Evolutionary conservation across 2,797 vertebrate species (phyloP).

Genomic region (Mormyrus hasselquistii): DNA sequence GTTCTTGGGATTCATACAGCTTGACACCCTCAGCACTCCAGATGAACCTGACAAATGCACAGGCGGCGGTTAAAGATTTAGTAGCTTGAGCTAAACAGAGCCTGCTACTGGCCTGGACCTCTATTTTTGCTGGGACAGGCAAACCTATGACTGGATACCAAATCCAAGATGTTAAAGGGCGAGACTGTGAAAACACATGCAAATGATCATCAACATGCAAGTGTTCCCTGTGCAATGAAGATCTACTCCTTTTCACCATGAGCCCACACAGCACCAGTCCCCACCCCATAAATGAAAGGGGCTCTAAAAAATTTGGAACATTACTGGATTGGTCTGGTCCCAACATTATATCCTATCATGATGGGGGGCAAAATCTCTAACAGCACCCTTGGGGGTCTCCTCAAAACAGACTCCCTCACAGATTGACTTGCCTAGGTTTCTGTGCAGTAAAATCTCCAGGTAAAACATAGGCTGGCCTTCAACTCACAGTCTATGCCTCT

Average conservation of each 20-base stretch:
- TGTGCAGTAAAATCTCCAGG: not conserved
- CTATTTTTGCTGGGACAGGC: not conserved
- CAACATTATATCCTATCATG: not conserved
- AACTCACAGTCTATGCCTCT: not conserved
- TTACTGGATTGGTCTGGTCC: not conserved
- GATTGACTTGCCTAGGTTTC: not conserved
- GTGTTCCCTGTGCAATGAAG: not conserved
- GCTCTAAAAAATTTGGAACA: not conserved
- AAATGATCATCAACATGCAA: not conserved
- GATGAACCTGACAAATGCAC: not conserved
- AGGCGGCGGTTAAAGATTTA: not conserved
- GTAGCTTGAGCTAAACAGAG: not conserved
- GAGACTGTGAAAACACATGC: not conserved
- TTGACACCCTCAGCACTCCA: not conserved
- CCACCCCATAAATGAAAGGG: not conserved
- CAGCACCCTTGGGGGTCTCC: not conserved
- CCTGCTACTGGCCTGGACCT: not conserved
- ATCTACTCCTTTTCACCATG: not conserved
- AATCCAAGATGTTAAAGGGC: not conserved
- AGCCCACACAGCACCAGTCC: not conserved
- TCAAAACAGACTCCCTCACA: not conserved
- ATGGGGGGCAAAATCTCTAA: not conserved
- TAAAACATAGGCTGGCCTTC: not conserved
- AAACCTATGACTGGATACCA: not conserved
- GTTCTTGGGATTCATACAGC: not conserved